Percentiles rank a stretch among this genome's conserved stretches.
phyloP scores from a whole-genome alignment of 2,888 invertebrate genomes.

The Rhogogaster chlorosoma region DNA sequence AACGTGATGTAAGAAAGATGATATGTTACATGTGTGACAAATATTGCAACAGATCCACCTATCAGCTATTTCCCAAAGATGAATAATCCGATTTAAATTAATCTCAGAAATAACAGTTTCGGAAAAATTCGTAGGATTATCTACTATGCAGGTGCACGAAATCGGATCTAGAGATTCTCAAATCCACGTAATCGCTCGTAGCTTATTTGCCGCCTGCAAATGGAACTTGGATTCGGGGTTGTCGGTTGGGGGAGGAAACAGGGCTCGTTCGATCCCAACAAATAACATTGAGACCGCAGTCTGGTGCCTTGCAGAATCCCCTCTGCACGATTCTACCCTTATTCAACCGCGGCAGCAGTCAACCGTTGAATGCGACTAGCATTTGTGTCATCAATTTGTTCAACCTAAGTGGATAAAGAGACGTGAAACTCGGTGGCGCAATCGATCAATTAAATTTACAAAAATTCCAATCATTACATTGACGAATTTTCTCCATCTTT shows the following conservation, averaged over 20 bases:
- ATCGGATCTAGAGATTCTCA: slow-evolving; percentile 55
- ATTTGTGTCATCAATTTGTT: slow-evolving; percentile 57
- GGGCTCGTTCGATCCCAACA: slow-evolving; percentile 64
- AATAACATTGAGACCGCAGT: slow-evolving; percentile 64
- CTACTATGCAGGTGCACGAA: slow-evolving; percentile 60
- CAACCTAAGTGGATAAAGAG: slow-evolving; percentile 52
- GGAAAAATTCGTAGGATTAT: not conserved
- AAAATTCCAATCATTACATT: not conserved
- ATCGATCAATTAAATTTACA: not conserved
- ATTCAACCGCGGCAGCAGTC: slow-evolving; percentile 58
- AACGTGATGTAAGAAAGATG: not conserved
- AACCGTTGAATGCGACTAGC: slow-evolving; percentile 62
- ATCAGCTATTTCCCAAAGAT: not conserved
- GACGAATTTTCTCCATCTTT: not conserved
- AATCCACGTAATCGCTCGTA: slow-evolving; percentile 62
- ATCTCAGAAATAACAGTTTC: not conserved
- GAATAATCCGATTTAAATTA: not conserved
- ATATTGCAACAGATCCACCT: not conserved
- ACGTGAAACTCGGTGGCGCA: not conserved
- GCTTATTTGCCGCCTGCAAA: slow-evolving; percentile 70
- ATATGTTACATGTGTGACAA: not conserved
- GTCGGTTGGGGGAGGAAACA: slow-evolving; percentile 20
- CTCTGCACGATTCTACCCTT: slow-evolving; percentile 54
- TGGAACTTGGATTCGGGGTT: slow-evolving; percentile 60
- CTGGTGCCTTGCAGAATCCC: slow-evolving; percentile 57